phyloP scores from a whole-genome alignment of 2,797 vertebrate species.

The Myiotriccus ornatus region DNA sequence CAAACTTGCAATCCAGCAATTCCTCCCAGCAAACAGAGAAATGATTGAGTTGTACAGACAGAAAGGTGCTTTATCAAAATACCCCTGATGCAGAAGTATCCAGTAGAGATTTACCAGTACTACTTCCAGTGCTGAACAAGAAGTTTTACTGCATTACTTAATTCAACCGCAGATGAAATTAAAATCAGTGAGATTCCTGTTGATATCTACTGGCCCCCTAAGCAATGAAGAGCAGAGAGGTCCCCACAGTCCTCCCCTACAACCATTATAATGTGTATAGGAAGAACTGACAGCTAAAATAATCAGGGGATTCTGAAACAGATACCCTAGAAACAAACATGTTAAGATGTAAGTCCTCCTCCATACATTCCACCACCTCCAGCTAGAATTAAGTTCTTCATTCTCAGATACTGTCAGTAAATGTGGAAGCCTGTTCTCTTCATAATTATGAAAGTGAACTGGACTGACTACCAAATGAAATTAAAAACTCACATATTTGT shows the following conservation, averaged over 20 bases:
- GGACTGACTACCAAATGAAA: not conserved
- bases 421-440: not conserved
- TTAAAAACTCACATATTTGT: not conserved
- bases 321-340: not conserved
- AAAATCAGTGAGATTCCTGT: not conserved
- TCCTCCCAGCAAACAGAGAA: not conserved
- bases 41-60: not conserved
- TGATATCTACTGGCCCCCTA: rapidly evolving
- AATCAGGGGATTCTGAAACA: not conserved
- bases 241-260: rapidly evolving
- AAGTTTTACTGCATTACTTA: not conserved
- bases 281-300: not conserved
- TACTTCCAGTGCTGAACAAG: not conserved
- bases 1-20: not conserved
- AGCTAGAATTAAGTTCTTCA: not conserved
- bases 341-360: not conserved
- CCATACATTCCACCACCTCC: not conserved
- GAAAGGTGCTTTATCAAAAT: not conserved
- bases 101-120: not conserved
- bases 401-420: not conserved
- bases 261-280: not conserved
- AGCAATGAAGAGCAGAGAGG: not conserved
- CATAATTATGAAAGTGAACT: not conserved
- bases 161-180: not conserved
- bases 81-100: not conserved